Base-by-base conservation (phyloP, 2,888 invertebrate genomes). In the Andricus quercusramuli region DNA sequence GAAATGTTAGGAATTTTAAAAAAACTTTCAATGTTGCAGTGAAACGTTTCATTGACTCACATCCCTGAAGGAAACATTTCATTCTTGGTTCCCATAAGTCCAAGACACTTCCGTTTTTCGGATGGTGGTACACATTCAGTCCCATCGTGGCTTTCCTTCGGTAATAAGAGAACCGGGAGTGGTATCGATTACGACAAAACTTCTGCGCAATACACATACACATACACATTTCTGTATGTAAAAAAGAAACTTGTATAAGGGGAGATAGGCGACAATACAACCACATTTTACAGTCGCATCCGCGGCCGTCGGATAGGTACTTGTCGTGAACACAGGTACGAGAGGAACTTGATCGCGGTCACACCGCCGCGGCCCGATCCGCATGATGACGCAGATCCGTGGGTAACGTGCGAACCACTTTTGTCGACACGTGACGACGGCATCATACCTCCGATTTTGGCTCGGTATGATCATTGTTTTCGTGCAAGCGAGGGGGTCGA, bases 141-240 rank as follows among this genome's bases (percentile, higher is more conserved):
- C 81, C 79, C 83, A 80, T 85, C 86, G 87, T 89, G 87, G 88
- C 89, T 90, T 89, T 90, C 88, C 87, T 86, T 86, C 84, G 85
- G 90, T 91, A 91, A 91, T 85, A 86, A 88, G 90, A 90, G 90
- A 90, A 89, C 89, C 87, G 86, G 87, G 89, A 87, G 89, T 87
- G 86, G 89, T 91, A 89, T 91, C 90, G 87, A 89, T 91, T 91
- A 90, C 91, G 87, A 87, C 87, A 89, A 91, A 91, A 91, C 91
- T 91, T 89, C 88, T 89, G 89, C 85, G 86, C 88, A 82, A 83
- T 83, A 82, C 82, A 85, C 80, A 81, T 83, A 82, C 82, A 85
- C 80, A 81, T 83, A 29, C 9, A 47, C 5, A 32, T 32, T 47
- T n/a, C 62, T 62, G 6, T 3, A 32, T 25, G 29, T 70, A 32